A percentile compares a stretch with the other conserved stretches of the same genome.
Conservation (phyloP, 92 coral and sea anemone genomes). For the Galaxea fascicularis region DNA sequence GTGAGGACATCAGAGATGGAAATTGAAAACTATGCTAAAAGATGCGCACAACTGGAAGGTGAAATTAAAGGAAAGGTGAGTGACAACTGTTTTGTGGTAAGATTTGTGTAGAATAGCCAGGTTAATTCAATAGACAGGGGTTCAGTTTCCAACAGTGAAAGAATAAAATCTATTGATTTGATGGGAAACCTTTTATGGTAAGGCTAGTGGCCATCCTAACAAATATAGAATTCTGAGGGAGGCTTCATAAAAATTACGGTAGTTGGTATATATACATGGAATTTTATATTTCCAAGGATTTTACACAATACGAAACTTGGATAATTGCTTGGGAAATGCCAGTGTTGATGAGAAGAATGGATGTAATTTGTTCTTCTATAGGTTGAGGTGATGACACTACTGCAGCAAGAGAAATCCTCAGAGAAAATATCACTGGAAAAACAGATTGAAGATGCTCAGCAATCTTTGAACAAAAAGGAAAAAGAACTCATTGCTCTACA, state of each 20-base stretch:
- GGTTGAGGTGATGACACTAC: conserved; percentile 65
- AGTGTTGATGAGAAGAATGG: not conserved
- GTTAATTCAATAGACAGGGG: not conserved
- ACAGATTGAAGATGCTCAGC: conserved; percentile 74
- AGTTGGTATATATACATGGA: too few species aligned
- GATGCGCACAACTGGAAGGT: conserved; percentile 77
- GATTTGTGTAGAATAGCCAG: too few species aligned
- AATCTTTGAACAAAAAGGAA: conserved; percentile 64
- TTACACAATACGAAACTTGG: too few species aligned
- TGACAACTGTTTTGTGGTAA: not conserved
- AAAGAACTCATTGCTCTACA: conserved; percentile 51
- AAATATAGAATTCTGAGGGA: too few species aligned
- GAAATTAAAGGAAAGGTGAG: conserved; percentile 81
- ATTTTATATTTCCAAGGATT: too few species aligned
- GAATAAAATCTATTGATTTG: too few species aligned
- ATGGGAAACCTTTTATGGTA: too few species aligned
- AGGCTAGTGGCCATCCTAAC: too few species aligned
- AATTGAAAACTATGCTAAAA: conserved; percentile 77
- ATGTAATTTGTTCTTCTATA: not conserved
- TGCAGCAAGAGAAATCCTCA: conserved; percentile 70
- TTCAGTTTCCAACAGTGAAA: not conserved
- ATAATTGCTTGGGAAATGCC: too few species aligned
- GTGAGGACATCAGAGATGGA: conserved; percentile 75
- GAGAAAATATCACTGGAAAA: conserved; percentile 71
- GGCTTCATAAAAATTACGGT: too few species aligned